Base-by-base conservation (phyloP, 1,140 invertebrate species). In the Leptinotarsa lineolata region DNA sequence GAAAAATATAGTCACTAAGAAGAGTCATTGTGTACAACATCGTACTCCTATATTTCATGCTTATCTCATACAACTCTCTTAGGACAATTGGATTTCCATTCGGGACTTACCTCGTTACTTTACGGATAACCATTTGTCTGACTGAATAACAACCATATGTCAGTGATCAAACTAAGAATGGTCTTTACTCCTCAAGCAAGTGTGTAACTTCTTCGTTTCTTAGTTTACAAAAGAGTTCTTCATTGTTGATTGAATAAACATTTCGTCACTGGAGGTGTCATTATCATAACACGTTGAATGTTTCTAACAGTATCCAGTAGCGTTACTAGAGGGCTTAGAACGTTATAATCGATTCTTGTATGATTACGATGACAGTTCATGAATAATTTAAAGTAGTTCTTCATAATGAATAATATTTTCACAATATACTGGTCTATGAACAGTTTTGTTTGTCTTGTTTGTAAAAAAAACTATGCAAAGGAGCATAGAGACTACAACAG, bases 181-280 rank as follows among this genome's bases (percentile, higher is more conserved):
- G 48, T 54, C 15, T 54, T 54, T 18, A 54, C 4, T 54, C 6
- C 48, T 39, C 5, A 54, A 54, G n/a, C 48, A 54, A 54, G 48
- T 54, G 48, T 54, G 48, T 16, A 18, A 18, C 48, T 18, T 54
- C 16, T 54, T 54, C 48, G 15, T 18, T 54, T 54, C 48, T 54
- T 13, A 39, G 48, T 54, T 54, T 54, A 54, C 48, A 54, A 54
- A 54, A 54, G 48, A 54, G 4, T 54, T 54, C 48, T 54, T 11
- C 15, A 54, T 54, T 54, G 48, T 54, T 54, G 48, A 54, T 54
- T 54, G n/a, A 54, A 54, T 54, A 54, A 54, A 54, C 48, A 54
- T 54, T 54, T 54, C n/a, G 48, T 54, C 15, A 54, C 48, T 54
- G 48, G 48, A 54, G 48, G 48, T 54, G 48, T 54, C 48, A 54